phyloP scores from a whole-genome alignment of 1,140 invertebrate genomes.

The Lasioglossum albipes region DNA sequence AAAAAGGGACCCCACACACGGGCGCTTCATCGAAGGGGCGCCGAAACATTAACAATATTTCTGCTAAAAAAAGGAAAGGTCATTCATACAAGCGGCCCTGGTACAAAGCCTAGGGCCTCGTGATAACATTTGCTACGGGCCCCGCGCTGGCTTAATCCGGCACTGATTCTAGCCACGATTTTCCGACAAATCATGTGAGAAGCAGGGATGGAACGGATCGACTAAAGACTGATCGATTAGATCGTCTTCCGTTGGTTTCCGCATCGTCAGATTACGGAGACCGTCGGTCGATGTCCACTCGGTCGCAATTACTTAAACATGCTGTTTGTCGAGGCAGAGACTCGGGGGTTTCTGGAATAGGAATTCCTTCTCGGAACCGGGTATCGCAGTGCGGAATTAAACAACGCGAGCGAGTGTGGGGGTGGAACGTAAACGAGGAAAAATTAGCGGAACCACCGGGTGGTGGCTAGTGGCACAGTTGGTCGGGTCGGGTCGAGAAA shows the following conservation, averaged over 20 bases:
- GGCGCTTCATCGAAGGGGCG: too few relatives aligned
- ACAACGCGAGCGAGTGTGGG: not conserved
- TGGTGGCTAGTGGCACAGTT: not conserved
- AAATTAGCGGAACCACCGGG: not conserved
- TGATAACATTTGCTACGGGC: too few relatives aligned
- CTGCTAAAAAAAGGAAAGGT: too few relatives aligned
- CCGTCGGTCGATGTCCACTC: constrained; percentile 1
- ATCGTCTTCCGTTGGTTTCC: not conserved
- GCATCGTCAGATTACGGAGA: not conserved
- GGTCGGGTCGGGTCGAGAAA: not conserved
- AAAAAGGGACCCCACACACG: too few relatives aligned
- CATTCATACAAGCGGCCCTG: too few relatives aligned
- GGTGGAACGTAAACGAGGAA: not conserved
- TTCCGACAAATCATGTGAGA: too few relatives aligned
- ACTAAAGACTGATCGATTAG: too few relatives aligned
- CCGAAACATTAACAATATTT: too few relatives aligned
- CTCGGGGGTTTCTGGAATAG: not conserved
- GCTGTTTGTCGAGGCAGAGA: not conserved
- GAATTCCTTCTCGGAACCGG: not conserved
- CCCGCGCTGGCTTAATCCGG: too few relatives aligned
- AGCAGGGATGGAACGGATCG: too few relatives aligned
- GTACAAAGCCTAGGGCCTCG: too few relatives aligned
- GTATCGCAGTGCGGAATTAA: not conserved
- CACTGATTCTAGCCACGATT: too few relatives aligned
- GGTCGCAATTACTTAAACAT: constrained; percentile 11